Base-by-base conservation (phyloP, 2,888 invertebrate species). In the Gymnocheta viridis region DNA sequence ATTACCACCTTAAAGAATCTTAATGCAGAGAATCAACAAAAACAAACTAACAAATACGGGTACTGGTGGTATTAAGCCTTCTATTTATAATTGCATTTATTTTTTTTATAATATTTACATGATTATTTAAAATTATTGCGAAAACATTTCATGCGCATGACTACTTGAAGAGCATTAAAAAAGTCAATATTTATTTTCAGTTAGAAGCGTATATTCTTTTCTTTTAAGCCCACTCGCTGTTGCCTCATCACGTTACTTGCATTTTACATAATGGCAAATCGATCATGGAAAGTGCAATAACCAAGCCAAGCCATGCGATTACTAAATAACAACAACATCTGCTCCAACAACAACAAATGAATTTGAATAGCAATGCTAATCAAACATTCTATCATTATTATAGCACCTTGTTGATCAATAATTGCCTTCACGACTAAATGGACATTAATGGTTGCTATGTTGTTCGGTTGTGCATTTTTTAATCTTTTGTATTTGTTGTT, bases 401-500 rank as follows among this genome's bases (percentile, higher is more conserved):
- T 90, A 89, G 89, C 89, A 90, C 90, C 90, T 89, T 89, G 90
- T 90, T 90, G 90, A 89, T 89, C 90, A 90, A 89, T 90, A 90
- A 89, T 90, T 90, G 90, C 89, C 88, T 90, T 86, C 87, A 90
- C 85, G 82, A 88, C 90, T 89, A 89, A 89, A 89, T 89, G 88
- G 88, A 81, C 90, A 88, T 87, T 88, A 89, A 89, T 89, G 88
- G 86, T 6, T 64, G 70, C 60, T 32, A 54, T 49, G 56, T 35
- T 77, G 56, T 44, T 14, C 6, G 29, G 9, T 41, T 64, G 19
- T 49, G 44, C 19, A 44, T 17, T 62, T 62, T 4, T 38, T 29
- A 9, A 4, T 14, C 27, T 38, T 6, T 2, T 19, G 4, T 4
- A 22, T 10, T 38, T 60, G 0, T n/a, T 29, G 5, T 19, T 32